Evolutionary conservation across 1,140 invertebrate genomes (phyloP).

Genomic region (Paracyclopina nana): DNA sequence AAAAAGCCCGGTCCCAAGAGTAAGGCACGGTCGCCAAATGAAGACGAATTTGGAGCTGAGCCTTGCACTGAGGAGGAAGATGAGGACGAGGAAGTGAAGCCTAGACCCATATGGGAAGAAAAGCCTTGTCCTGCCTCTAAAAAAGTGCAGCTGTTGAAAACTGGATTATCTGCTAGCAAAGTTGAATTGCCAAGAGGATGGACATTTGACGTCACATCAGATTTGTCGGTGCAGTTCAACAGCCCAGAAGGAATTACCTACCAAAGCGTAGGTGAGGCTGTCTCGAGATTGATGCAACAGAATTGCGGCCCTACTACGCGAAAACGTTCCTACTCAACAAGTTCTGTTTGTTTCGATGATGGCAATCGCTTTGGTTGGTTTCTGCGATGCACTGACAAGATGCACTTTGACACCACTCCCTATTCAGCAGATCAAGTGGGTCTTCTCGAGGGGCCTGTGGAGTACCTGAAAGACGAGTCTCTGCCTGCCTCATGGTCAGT

Average conservation of each 20-base stretch:
- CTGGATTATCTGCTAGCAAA: too few relatives aligned
- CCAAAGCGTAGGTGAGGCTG: neutral
- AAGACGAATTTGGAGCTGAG: too few relatives aligned
- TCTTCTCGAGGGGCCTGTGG: neutral
- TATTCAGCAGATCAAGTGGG: neutral
- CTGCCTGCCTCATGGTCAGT: constrained; percentile 4
- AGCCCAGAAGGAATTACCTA: constrained; percentile 5
- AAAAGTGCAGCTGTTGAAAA: too few relatives aligned
- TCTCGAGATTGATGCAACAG: constrained; percentile 1
- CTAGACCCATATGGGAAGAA: too few relatives aligned
- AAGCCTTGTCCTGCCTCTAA: too few relatives aligned
- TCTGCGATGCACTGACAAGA: neutral
- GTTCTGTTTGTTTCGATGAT: neutral
- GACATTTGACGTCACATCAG: too few relatives aligned
- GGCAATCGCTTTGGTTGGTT: neutral
- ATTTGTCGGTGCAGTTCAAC: too few relatives aligned
- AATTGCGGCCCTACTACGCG: neutral
- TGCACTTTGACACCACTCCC: neutral
- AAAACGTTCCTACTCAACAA: neutral
- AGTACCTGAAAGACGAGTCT: constrained; percentile 1
- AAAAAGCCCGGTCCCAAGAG: too few relatives aligned
- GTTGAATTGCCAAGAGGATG: too few relatives aligned
- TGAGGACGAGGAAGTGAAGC: too few relatives aligned
- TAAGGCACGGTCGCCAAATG: too few relatives aligned
- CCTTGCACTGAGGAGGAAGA: too few relatives aligned